Evolutionary conservation across 2,888 invertebrate species (phyloP).

Genomic region (Calameuta filiformis): DNA sequence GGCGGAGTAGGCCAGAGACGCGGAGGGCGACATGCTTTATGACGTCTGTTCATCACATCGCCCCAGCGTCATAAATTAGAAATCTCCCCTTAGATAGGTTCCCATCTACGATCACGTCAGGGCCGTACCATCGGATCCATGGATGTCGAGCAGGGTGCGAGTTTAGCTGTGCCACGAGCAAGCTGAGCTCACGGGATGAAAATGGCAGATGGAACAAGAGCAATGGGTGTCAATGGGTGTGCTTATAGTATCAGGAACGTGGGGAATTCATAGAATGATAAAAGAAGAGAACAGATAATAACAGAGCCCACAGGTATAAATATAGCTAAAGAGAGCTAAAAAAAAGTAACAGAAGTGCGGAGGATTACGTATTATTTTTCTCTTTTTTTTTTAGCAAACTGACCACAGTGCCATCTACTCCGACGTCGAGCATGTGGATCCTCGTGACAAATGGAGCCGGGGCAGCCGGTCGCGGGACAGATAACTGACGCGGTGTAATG

Average conservation of each 20-base stretch:
- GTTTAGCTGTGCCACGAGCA: neutral
- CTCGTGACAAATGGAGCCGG: constrained; percentile 1
- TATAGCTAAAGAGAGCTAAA: neutral
- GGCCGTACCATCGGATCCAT: constrained; percentile 17
- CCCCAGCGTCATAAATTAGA: constrained; percentile 67
- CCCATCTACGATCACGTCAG: constrained; percentile 55
- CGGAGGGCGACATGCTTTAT: constrained; percentile 66
- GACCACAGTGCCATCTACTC: neutral
- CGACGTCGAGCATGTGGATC: neutral
- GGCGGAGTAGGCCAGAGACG: constrained; percentile 55
- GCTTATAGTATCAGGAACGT: neutral
- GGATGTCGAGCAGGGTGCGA: constrained; percentile 3
- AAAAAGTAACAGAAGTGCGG: neutral
- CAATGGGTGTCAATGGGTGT: neutral
- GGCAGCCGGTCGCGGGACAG: constrained; percentile 1
- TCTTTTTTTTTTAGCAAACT: neutral
- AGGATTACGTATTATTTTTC: no score
- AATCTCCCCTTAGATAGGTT: constrained; percentile 64
- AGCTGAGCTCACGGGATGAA: neutral
- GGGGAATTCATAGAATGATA: neutral
- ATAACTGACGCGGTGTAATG: constrained; percentile 55
- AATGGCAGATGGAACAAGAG: neutral
- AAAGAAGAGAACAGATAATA: neutral
- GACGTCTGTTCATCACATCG: constrained; percentile 68
- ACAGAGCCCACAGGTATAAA: neutral